Conservation (phyloP, 2,797 vertebrate species). For the Notoglanidium macrostoma region DNA sequence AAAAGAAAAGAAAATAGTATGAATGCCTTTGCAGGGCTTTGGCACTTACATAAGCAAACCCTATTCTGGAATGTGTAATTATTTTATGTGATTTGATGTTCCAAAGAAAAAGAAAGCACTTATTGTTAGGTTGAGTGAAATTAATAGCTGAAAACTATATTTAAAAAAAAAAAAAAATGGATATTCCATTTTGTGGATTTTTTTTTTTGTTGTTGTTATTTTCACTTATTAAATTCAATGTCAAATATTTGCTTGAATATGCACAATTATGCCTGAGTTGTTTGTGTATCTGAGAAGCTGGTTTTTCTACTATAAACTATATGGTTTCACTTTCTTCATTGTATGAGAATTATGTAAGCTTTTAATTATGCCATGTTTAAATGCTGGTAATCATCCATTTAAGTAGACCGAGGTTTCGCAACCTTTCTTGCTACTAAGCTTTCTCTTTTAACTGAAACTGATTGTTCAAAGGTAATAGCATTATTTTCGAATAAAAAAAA, state of each 20-base stretch:
- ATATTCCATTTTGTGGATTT: constrained; percentile 13
- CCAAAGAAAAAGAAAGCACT: constrained; percentile 49
- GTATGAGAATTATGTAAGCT: constrained; percentile 37
- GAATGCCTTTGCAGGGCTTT: constrained; percentile 57
- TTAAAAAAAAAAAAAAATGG: not conserved
- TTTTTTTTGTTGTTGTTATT: not conserved
- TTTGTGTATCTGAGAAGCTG: not conserved
- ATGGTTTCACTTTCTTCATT: constrained; percentile 26
- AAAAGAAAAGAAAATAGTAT: constrained; percentile 36
- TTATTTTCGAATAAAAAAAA: not conserved
- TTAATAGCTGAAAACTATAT: not conserved
- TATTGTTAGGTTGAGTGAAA: constrained; percentile 17
- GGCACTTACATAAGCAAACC: constrained; percentile 50
- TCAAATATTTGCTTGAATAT: constrained; percentile 28
- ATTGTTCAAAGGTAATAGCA: not conserved
- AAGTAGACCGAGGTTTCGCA: constrained; percentile 38
- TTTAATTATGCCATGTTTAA: constrained; percentile 47
- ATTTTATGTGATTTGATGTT: constrained; percentile 42
- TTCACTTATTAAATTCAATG: constrained; percentile 9
- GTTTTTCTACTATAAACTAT: constrained; percentile 19
- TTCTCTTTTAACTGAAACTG: not conserved
- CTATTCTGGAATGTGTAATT: constrained; percentile 50
- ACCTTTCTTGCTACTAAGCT: constrained; percentile 22
- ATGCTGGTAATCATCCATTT: constrained; percentile 31
- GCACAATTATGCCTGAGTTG: constrained; percentile 33